Evolutionary conservation across 2,888 invertebrate genomes (phyloP).

Genomic region (Cheilosia grossa): DNA sequence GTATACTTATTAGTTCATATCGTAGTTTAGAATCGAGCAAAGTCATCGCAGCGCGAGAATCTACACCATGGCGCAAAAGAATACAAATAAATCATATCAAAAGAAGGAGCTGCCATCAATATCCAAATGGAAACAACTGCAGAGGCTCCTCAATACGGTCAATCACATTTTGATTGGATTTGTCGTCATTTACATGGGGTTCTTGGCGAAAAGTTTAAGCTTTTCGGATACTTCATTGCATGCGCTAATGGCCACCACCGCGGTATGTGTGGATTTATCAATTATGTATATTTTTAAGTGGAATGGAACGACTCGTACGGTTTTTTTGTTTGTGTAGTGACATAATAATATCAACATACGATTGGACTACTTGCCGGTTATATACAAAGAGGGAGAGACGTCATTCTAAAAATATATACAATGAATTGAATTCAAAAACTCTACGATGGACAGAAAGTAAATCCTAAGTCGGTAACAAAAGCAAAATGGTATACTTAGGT

Average conservation of each 20-base stretch:
- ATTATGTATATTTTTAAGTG: background rate
- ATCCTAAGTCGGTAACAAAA: too few relatives aligned
- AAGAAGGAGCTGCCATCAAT: constrained; percentile 35
- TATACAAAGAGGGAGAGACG: constrained; percentile 1
- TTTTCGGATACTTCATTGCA: constrained; percentile 81
- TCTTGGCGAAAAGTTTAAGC: constrained; percentile 79
- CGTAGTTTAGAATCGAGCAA: constrained; percentile 27
- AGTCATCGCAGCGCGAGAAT: constrained; percentile 12
- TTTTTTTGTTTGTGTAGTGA: constrained; percentile 29
- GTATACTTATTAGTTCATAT: constrained; percentile 30
- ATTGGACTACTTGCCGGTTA: constrained; percentile 18
- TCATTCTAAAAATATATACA: constrained; percentile 35
- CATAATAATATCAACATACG: constrained; percentile 41
- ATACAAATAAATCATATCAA: constrained; percentile 27
- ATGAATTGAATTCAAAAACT: background rate
- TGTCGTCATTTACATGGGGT: constrained; percentile 79
- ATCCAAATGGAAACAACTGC: constrained; percentile 78
- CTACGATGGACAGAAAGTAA: background rate
- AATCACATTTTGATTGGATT: constrained; percentile 81
- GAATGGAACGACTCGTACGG: constrained; percentile 2
- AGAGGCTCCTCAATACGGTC: constrained; percentile 79
- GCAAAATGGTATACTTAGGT: too few relatives aligned
- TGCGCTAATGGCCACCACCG: constrained; percentile 80
- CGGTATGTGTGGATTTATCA: constrained; percentile 77
- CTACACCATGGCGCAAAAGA: constrained; percentile 57